Percentiles rank a stretch among this genome's conserved stretches.
Evolutionary conservation across 2,797 vertebrate genomes (phyloP).

Genomic region (Chiloscyllium punctatum): DNA sequence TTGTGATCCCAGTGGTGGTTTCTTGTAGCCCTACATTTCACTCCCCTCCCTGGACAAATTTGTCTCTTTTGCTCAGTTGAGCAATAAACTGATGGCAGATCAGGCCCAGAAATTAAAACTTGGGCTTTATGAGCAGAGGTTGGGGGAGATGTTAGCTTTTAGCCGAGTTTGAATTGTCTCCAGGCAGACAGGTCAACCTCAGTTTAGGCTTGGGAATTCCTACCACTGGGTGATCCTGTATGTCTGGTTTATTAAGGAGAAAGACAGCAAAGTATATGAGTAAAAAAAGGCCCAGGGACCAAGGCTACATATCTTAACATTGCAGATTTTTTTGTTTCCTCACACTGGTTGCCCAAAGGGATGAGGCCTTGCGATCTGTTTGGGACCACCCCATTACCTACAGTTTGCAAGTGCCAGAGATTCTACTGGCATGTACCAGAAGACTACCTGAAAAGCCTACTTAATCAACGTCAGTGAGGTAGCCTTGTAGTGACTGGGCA

Average conservation of each 20-base stretch:
- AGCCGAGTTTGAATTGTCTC: not conserved
- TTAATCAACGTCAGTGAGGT: not conserved
- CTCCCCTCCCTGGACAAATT: not conserved
- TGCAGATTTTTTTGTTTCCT: not conserved
- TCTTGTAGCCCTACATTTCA: not conserved
- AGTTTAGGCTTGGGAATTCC: not conserved
- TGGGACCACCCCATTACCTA: too few relatives aligned
- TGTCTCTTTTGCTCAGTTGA: not conserved
- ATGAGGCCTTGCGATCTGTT: too few relatives aligned
- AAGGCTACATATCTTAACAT: not conserved
- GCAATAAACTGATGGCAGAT: not conserved
- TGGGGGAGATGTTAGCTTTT: not conserved
- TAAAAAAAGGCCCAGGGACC: too few relatives aligned
- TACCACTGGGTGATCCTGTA: not conserved
- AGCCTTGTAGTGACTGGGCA: not conserved
- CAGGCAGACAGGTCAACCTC: not conserved
- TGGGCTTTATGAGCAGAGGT: not conserved
- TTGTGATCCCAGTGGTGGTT: not conserved
- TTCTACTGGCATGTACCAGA: not conserved
- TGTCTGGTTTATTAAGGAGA: not conserved
- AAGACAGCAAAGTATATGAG: not conserved
- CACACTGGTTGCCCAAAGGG: not conserved
- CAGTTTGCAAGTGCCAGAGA: not conserved
- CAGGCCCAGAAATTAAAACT: not conserved
- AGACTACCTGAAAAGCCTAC: not conserved